Evolutionary conservation across 2,113 vertebrate species (phyloP).

Genomic region (Pachypanchax playfairii): DNA sequence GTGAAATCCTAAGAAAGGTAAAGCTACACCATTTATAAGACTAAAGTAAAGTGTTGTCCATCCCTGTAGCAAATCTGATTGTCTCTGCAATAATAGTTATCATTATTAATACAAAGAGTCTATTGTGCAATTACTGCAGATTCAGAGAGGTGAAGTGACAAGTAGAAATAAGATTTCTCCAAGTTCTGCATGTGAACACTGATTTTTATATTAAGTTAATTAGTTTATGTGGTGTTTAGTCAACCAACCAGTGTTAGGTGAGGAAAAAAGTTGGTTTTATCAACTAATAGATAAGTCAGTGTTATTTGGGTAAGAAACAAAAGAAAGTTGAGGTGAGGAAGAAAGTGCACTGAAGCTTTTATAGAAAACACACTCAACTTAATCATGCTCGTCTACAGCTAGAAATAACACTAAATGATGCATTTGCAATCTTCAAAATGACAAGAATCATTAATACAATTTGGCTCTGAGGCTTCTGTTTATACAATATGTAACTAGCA

Average conservation of each 20-base stretch:
- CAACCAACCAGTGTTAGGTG: conserved; percentile 28
- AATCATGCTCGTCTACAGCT: conserved; percentile 60
- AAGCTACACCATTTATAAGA: conserved; percentile 45
- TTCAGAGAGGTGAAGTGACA: neutral
- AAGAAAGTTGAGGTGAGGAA: conserved; percentile 24
- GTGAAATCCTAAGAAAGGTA: too few relatives aligned
- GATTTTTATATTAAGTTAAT: conserved; percentile 20
- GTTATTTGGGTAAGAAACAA: too few relatives aligned
- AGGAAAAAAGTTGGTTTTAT: conserved; percentile 39
- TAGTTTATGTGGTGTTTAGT: neutral
- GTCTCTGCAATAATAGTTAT: conserved; percentile 8
- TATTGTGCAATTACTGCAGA: conserved; percentile 25
- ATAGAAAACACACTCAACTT: conserved; percentile 60
- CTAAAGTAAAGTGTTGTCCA: conserved; percentile 35
- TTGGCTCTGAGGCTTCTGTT: conserved; percentile 64
- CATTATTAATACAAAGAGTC: conserved; percentile 34
- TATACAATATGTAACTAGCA: conserved; percentile 75
- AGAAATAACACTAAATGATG: conserved; percentile 55
- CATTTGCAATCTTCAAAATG: conserved; percentile 52
- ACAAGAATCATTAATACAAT: conserved; percentile 73
- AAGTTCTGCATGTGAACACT: conserved; percentile 42
- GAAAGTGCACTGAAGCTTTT: conserved; percentile 55
- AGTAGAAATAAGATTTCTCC: conserved; percentile 15
- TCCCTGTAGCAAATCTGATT: conserved; percentile 21
- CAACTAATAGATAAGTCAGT: conserved; percentile 27